These are phyloP conservation scores for Vombatus ursinus DNA, from an alignment of 2,113 vertebrate species.

Conservation along the genomic window DNA sequence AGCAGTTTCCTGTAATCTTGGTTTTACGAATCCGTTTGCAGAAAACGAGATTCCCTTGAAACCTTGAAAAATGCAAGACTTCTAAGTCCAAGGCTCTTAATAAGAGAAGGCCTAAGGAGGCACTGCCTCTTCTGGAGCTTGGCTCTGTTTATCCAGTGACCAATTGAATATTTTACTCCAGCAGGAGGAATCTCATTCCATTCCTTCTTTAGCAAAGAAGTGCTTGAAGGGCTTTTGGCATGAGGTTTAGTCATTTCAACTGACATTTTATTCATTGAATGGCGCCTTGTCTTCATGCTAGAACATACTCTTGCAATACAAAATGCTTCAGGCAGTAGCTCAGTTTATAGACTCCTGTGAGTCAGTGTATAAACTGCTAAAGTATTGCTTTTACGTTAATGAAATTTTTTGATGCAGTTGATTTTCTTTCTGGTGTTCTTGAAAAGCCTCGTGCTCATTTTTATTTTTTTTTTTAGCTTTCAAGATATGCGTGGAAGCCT, in stretches of 20 bases:
- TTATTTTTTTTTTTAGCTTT: slow-evolving; percentile 16
- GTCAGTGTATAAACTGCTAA: slow-evolving; percentile 19
- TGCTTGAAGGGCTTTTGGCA: slow-evolving; percentile 69
- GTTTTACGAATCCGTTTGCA: slow-evolving; percentile 21
- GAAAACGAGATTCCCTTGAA: slow-evolving; percentile 4
- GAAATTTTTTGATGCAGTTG: slow-evolving; percentile 47
- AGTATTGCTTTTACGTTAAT: slow-evolving; percentile 43
- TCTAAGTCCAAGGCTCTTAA: slow-evolving; percentile 34
- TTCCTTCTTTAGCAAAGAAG: slow-evolving; percentile 79
- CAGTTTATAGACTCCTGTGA: slow-evolving; percentile 49
- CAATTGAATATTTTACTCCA: slow-evolving; percentile 64
- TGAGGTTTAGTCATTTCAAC: slow-evolving; percentile 70
- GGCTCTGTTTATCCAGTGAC: slow-evolving; percentile 68
- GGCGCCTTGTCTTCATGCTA: slow-evolving; percentile 67
- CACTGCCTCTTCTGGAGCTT: slow-evolving; percentile 66
- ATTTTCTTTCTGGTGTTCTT: background rate
- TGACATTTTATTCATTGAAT: slow-evolving; percentile 75
- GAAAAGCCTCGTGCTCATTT: background rate
- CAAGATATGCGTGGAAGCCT: background rate
- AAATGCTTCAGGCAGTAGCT: slow-evolving; percentile 29
- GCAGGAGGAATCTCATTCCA: slow-evolving; percentile 74
- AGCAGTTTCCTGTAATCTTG: background rate
- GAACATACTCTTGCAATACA: slow-evolving; percentile 30
- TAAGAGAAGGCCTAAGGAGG: slow-evolving; percentile 1
- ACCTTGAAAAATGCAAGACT: background rate